Conservation (phyloP, 2,113 vertebrate genomes). For the Zootoca vivipara region DNA sequence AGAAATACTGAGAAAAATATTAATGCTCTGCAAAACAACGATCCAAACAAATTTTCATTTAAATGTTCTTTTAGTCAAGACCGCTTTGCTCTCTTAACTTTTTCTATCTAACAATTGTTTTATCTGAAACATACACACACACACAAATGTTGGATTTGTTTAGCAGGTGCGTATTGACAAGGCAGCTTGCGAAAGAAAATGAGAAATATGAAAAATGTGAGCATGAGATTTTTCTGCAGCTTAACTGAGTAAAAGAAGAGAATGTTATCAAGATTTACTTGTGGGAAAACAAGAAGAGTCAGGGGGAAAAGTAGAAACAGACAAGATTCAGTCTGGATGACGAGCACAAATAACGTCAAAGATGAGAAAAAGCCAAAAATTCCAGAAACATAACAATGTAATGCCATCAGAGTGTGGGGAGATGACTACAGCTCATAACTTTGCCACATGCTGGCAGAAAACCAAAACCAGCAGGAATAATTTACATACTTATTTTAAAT, state of each 20-base stretch:
- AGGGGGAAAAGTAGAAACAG: neutral
- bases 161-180: too few relatives aligned
- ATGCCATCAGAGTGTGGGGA: neutral
- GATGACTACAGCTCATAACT: neutral
- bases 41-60: neutral
- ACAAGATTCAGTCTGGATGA: neutral
- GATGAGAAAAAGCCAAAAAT: neutral
- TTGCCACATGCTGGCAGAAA: neutral
- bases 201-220: neutral
- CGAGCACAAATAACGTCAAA: slow-evolving; percentile 13
- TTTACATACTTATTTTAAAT: too few relatives aligned
- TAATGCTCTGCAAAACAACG: neutral
- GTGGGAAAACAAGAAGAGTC: neutral
- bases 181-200: neutral
- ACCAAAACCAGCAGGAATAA: fast-evolving
- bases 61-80: neutral
- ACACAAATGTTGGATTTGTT: too few relatives aligned
- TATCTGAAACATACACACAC: neutral
- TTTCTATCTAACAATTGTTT: neutral
- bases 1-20: neutral
- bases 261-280: neutral
- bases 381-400: neutral
- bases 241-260: neutral
- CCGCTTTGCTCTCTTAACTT: neutral
- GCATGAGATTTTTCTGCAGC: neutral